Percentiles rank a stretch among this genome's conserved stretches.
These are phyloP conservation scores for Sus cebifrons DNA, from an alignment of 2,797 vertebrate genomes.

Conservation along the genomic window DNA sequence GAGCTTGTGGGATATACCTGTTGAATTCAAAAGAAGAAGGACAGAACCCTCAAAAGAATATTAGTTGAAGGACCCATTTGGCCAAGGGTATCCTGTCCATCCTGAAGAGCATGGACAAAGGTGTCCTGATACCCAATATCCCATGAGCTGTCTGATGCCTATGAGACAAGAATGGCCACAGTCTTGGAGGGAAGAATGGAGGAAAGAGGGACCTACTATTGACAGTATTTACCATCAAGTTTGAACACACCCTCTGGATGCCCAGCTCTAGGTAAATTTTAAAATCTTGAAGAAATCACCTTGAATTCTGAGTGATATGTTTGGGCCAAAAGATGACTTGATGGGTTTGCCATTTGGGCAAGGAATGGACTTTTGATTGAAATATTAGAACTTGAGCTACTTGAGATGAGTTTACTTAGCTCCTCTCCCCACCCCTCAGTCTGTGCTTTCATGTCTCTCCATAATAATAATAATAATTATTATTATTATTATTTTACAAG, in stretches of 20 bases:
- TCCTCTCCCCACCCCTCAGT: neutral
- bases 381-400: neutral
- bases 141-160: neutral
- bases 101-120: rapidly evolving
- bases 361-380: neutral
- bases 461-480: too few relatives aligned
- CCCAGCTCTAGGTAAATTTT: neutral
- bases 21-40: neutral
- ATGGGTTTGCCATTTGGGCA: neutral
- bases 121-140: rapidly evolving
- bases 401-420: neutral
- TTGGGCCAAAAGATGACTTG: neutral
- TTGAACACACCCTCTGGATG: neutral
- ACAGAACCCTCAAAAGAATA: neutral
- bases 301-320: neutral
- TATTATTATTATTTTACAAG: neutral
- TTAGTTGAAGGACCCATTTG: neutral
- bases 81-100: neutral
- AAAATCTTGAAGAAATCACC: neutral
- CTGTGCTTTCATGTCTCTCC: neutral
- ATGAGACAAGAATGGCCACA: neutral
- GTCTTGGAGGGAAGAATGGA: too few relatives aligned
- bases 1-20: neutral
- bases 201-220: neutral
- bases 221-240: too few relatives aligned